Percentiles rank a stretch among this genome's conserved stretches.
Conservation (phyloP, 2,888 invertebrate species). For the Rotaria macrura region DNA sequence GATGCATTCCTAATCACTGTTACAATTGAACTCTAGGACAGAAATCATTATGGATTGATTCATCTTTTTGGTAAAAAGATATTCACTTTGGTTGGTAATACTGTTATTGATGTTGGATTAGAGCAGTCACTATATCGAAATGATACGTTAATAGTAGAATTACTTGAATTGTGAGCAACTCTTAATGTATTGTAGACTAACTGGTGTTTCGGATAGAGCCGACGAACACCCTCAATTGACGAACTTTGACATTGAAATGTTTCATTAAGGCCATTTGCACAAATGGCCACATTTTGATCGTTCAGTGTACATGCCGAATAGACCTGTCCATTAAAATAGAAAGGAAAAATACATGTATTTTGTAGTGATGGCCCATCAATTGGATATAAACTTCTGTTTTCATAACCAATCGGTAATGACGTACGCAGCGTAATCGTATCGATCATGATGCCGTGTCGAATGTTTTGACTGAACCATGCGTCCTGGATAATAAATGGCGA, state of each 20-base stretch:
- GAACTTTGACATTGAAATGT: background rate
- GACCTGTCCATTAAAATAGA: background rate
- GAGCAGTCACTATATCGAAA: background rate
- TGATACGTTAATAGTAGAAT: background rate
- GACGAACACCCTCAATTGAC: background rate
- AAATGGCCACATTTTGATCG: background rate
- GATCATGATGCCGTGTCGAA: background rate
- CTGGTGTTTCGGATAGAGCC: background rate
- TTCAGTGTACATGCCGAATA: constrained; percentile 23
- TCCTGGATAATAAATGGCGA: background rate
- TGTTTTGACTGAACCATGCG: background rate
- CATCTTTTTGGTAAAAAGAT: too few relatives aligned
- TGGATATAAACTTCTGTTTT: background rate
- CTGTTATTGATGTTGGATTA: background rate
- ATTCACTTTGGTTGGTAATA: background rate
- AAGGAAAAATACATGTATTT: constrained; percentile 11
- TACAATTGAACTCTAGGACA: background rate
- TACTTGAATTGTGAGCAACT: background rate
- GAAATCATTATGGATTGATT: too few relatives aligned
- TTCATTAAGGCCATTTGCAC: background rate
- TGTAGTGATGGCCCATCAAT: background rate
- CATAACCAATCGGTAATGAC: constrained; percentile 16
- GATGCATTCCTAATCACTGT: background rate
- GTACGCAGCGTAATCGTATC: constrained; percentile 23
- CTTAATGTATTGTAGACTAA: background rate